A percentile compares a stretch with the other conserved stretches of the same genome.
phyloP scores from a whole-genome alignment of 23 tunicate species.

The Trididemnum miniatum region DNA sequence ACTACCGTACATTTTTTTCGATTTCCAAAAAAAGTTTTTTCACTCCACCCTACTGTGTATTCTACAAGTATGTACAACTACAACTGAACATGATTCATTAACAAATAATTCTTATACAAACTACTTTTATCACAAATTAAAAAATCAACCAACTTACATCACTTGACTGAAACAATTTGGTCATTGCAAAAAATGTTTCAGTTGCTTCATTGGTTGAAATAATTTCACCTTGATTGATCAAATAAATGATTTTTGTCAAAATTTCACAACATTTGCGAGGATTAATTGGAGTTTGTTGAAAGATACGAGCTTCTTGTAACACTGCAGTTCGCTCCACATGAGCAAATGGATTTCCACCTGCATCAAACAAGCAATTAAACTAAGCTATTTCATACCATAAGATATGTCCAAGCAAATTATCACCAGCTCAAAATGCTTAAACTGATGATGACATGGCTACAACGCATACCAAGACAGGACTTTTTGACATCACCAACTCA shows the following conservation, averaged over 20 bases:
- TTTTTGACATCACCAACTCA: too few species aligned
- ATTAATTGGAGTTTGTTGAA: constrained; percentile 95
- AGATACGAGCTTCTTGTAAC: constrained; percentile 92
- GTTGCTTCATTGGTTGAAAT: constrained; percentile 93
- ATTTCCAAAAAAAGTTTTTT: too few species aligned
- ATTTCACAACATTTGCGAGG: constrained; percentile 92
- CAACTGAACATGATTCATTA: too few species aligned
- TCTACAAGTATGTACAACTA: too few species aligned
- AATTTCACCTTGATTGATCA: constrained; percentile 95
- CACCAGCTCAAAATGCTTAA: background rate
- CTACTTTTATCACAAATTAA: too few species aligned
- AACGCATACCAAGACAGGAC: too few species aligned
- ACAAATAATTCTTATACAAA: too few species aligned
- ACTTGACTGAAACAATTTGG: constrained; percentile 89
- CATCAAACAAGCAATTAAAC: background rate
- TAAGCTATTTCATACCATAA: too few species aligned
- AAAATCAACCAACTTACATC: too few species aligned
- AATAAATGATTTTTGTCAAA: constrained; percentile 88
- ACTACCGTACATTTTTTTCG: too few species aligned
- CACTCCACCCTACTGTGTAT: too few species aligned
- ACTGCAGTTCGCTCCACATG: constrained; percentile 79
- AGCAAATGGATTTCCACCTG: constrained; percentile 87
- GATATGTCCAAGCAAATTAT: background rate
- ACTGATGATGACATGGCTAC: background rate
- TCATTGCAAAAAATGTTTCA: constrained; percentile 98